phyloP scores from a whole-genome alignment of 2,113 vertebrate species.

The Todiramphus saurophagus region DNA sequence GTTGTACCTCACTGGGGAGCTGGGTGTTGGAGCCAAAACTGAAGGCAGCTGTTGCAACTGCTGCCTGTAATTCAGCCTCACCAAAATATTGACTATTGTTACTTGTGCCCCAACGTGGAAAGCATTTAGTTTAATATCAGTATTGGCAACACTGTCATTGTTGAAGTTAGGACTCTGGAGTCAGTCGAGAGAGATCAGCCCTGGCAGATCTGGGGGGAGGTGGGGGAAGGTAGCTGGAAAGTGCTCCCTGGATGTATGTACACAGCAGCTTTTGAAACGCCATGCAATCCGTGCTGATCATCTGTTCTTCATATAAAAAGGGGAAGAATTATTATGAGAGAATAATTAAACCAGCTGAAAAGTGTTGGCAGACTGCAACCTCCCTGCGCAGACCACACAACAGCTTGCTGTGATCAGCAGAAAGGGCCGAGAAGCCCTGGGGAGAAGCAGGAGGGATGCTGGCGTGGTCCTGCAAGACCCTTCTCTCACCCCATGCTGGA shows the following conservation, averaged over 20 bases:
- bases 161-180: conserved; percentile 28
- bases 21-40: conserved; percentile 56
- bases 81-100: conserved; percentile 71
- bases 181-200: neutral
- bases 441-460: neutral
- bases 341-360: conserved; percentile 72
- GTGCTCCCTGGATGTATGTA: neutral
- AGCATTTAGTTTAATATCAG: conserved; percentile 56
- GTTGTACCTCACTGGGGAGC: conserved; percentile 63
- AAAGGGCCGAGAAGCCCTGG: neutral
- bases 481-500: neutral
- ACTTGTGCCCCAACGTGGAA: conserved; percentile 59
- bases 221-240: conserved; percentile 29
- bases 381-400: conserved; percentile 44
- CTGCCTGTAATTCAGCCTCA: conserved; percentile 55
- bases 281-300: neutral
- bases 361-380: conserved; percentile 59
- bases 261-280: neutral
- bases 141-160: conserved; percentile 38
- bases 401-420: conserved; percentile 62
- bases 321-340: conserved; percentile 68
- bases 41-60: conserved; percentile 69
- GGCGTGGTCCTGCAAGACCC: neutral
- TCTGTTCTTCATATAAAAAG: conserved; percentile 69
- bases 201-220: neutral